Evolutionary conservation across 2,113 vertebrate genomes (phyloP), one percentile per base, ranked within the genome.

Genomic region (Castor canadensis): DNA sequence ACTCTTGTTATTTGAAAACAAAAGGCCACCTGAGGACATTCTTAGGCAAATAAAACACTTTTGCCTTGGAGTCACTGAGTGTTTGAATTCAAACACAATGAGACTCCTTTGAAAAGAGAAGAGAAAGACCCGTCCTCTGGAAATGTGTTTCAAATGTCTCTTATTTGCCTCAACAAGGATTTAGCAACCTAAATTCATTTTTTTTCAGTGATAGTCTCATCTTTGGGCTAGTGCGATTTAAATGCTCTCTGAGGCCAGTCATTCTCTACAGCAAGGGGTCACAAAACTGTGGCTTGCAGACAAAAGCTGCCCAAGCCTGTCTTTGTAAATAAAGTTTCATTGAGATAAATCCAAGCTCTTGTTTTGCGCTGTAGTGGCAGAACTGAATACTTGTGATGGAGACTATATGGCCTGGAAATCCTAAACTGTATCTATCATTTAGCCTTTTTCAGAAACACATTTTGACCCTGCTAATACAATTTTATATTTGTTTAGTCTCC

Each of bases 271-370:
- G 17, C 28, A 90, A 17, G 28, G 8, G 6, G 22, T 72, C 49
- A 58, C 9, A 30, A 30, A 77, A 62, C 19, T 4, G 10, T 3
- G 20, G 30, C 24, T 77, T 35, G 2, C 5, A 69, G 45, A 32
- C 35, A 40, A 85, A n/a, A 67, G 67, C 54, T 6, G 4, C 24
- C 49, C 24, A 30, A 26, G 62, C 2, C 35, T 56, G 6, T n/a
- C 92, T 81, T 84, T 67, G 2, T 73, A 95, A 96, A 86, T 88
- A 54, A 95, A 86, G 67, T 83, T 97, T 96, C 89, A 86, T 43
- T 73, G 67, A 64, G 73, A 95, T 45, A 49, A 19, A 28, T 11
- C 19, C 13, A 28, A 58, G 6, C 17, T 82, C 30, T 89, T n/a
- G 2, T 26, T 54, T 64, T 12, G 0, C 1, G 16, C 6, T 28